Conservation (phyloP, 2,113 vertebrate genomes). For the Herpailurus yagouaroundi region DNA sequence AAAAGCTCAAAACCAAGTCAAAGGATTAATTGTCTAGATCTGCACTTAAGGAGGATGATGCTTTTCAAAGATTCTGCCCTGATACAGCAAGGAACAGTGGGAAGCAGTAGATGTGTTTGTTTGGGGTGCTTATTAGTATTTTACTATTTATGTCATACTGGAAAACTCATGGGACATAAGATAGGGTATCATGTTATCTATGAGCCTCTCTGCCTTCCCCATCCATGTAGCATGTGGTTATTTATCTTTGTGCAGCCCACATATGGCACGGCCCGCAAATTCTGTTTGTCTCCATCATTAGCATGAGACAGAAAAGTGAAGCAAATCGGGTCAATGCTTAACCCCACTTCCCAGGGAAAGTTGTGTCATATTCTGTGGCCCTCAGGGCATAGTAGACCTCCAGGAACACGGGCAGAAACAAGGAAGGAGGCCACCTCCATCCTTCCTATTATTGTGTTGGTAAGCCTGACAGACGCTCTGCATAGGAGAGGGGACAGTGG, state of each 20-base stretch:
- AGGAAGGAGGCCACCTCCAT: not conserved
- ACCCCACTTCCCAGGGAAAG: not conserved
- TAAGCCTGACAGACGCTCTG: not conserved
- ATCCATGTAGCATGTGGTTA: not conserved
- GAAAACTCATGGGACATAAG: not conserved
- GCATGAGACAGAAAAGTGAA: not conserved
- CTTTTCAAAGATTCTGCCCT: slow-evolving; percentile 2
- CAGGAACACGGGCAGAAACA: not conserved
- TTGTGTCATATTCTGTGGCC: not conserved
- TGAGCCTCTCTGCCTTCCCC: not conserved
- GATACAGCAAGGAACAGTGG: not conserved
- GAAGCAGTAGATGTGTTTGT: not conserved
- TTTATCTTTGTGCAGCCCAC: not conserved
- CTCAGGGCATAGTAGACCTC: not conserved
- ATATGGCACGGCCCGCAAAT: not conserved
- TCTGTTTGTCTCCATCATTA: not conserved
- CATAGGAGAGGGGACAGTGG: not conserved
- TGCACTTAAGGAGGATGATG: not conserved
- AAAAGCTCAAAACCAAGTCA: not conserved
- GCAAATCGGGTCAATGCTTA: not conserved
- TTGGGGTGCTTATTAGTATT: not conserved
- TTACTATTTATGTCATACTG: not conserved
- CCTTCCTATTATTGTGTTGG: slow-evolving; percentile 23
- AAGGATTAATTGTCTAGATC: not conserved
- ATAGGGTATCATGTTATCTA: not conserved